Conservation (phyloP, 1,140 invertebrate genomes). For the Oryctes rhinoceros region DNA sequence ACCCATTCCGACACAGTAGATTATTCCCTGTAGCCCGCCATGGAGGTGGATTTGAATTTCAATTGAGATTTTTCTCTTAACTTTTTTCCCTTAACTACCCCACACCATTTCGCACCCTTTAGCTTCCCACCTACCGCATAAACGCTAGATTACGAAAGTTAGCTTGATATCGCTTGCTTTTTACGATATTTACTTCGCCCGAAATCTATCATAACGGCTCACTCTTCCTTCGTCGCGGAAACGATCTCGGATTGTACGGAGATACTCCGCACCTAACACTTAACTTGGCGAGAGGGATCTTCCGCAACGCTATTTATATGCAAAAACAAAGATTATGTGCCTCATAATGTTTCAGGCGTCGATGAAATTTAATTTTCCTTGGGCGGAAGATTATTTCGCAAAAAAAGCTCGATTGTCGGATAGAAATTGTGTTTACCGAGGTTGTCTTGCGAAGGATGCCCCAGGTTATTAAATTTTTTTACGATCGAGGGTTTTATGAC, state of each 20-base stretch:
- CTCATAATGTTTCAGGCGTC: too few relatives aligned
- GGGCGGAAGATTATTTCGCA: too few relatives aligned
- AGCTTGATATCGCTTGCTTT: neutral
- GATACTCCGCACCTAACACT: too few relatives aligned
- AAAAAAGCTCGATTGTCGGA: too few relatives aligned
- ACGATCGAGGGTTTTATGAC: too few relatives aligned
- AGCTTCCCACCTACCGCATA: neutral
- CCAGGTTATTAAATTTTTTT: too few relatives aligned
- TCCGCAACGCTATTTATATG: too few relatives aligned
- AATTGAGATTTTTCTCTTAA: neutral
- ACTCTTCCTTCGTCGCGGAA: neutral
- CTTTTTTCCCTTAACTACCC: neutral
- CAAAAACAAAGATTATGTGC: too few relatives aligned
- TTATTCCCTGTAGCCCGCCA: neutral
- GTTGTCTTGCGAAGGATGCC: too few relatives aligned
- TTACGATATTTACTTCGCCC: neutral
- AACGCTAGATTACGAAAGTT: slow-evolving; percentile 3
- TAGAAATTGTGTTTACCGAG: too few relatives aligned
- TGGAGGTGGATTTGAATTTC: slow-evolving; percentile 9
- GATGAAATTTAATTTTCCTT: too few relatives aligned
- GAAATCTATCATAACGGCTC: neutral
- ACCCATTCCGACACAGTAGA: neutral
- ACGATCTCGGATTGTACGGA: neutral
- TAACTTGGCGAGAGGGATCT: too few relatives aligned
- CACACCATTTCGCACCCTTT: neutral